Percentiles rank a stretch among this genome's conserved stretches.
Conservation (phyloP, 2,113 vertebrate species). For the Onychorhynchus coronatus region DNA sequence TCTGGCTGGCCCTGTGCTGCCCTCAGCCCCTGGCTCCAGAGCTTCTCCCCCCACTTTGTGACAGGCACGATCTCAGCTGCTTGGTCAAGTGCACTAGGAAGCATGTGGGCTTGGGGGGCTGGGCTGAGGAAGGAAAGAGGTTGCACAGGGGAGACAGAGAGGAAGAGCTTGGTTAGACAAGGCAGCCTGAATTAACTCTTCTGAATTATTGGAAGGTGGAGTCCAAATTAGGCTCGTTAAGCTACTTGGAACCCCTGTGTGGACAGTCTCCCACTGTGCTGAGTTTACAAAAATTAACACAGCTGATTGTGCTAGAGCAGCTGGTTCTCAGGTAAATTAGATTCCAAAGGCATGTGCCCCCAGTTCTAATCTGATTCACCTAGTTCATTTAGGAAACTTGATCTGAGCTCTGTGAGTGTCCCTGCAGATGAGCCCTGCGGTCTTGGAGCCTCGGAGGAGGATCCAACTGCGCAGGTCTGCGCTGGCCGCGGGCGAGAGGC, state of each 20-base stretch:
- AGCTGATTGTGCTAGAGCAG: not conserved
- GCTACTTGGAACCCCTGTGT: not conserved
- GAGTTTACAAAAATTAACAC: not conserved
- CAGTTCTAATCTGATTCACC: not conserved
- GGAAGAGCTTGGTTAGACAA: not conserved
- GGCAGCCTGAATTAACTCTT: not conserved
- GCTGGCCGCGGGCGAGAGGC: not conserved
- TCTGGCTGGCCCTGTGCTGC: constrained; percentile 44
- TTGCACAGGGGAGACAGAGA: not conserved
- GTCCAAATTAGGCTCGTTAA: not conserved
- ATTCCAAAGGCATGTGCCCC: not conserved
- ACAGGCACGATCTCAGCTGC: not conserved
- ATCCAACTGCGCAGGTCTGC: not conserved
- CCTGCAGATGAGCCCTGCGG: not conserved
- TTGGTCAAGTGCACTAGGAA: not conserved
- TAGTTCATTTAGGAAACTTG: not conserved
- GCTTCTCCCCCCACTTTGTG: not conserved
- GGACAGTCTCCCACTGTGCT: not conserved
- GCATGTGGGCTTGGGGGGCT: not conserved
- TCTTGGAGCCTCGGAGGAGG: not conserved
- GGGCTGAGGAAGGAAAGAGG: not conserved
- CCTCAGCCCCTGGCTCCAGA: not conserved
- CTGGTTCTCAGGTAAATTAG: not conserved
- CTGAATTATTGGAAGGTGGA: not conserved
- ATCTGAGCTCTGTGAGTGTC: not conserved